phyloP scores from a whole-genome alignment of 37 sponge, comb jelly and placozoan genomes.

The Haliclona indistincta region DNA sequence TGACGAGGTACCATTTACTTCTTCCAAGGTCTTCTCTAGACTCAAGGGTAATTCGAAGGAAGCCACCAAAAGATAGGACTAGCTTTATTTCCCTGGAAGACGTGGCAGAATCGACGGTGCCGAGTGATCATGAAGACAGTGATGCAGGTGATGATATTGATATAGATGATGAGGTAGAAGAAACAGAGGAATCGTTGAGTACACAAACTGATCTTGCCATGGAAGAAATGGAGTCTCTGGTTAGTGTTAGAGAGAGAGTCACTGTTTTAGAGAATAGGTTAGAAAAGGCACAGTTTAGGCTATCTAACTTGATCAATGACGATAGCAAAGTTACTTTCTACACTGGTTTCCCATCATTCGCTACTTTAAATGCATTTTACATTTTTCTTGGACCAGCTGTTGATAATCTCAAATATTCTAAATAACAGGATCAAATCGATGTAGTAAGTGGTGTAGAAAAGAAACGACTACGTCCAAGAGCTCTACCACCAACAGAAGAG shows the following conservation, averaged over 20 bases:
- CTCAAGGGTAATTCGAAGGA: too few species aligned
- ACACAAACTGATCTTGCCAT: not conserved
- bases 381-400: conserved; percentile 39
- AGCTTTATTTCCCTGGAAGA: not conserved
- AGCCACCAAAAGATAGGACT: not conserved
- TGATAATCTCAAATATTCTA: conserved; percentile 20
- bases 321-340: conserved; percentile 36
- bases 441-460: too few species aligned
- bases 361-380: conserved; percentile 15
- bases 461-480: conserved; percentile 6
- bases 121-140: too few species aligned
- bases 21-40: too few species aligned
- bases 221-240: not conserved
- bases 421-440: too few species aligned
- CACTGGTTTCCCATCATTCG: conserved; percentile 35
- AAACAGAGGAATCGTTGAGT: not conserved
- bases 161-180: not conserved
- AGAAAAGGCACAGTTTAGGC: not conserved
- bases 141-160: not conserved
- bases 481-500: conserved; percentile 37
- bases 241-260: not conserved
- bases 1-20: not conserved
- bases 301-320: conserved; percentile 1
- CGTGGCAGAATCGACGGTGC: not conserved
- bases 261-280: not conserved